Conservation (phyloP, 1,140 invertebrate species). For the Agrilus planipennis region DNA sequence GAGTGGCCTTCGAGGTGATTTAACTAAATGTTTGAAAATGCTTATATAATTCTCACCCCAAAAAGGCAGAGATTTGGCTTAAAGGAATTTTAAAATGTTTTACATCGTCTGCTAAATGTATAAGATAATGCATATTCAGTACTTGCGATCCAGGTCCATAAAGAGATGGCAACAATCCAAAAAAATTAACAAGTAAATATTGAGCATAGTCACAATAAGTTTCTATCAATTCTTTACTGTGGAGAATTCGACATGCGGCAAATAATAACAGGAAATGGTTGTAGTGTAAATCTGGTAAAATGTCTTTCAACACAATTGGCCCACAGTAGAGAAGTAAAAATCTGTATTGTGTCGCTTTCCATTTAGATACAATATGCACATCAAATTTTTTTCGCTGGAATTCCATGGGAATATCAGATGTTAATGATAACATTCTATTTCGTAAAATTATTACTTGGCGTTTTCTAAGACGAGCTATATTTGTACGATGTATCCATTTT, state of each 20-base stretch:
- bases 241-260: constrained; percentile 10
- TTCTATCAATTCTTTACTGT: constrained; percentile 3
- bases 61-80: constrained; percentile 14
- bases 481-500: constrained; percentile 6
- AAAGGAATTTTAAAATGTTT: constrained; percentile 15
- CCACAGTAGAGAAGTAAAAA: constrained; percentile 35
- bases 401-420: constrained; percentile 8
- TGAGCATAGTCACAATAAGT: constrained; percentile 4
- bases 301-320: constrained; percentile 21
- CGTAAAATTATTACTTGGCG: constrained; percentile 3
- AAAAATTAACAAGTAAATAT: constrained; percentile 13
- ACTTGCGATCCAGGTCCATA: constrained; percentile 16
- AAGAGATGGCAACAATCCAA: constrained; percentile 10
- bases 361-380: constrained; percentile 10
- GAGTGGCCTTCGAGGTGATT: constrained; percentile 6
- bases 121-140: constrained; percentile 19
- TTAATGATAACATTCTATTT: neutral
- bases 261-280: constrained; percentile 15
- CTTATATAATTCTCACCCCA: constrained; percentile 14
- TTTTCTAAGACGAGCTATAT: neutral
- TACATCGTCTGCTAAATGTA: constrained; percentile 19
- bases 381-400: constrained; percentile 9
- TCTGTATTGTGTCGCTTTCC: constrained; percentile 30
- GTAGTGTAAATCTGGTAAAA: constrained; percentile 13
- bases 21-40: constrained; percentile 7